Evolutionary conservation across 2,888 invertebrate species (phyloP).

Genomic region (Keiferia lycopersicella): DNA sequence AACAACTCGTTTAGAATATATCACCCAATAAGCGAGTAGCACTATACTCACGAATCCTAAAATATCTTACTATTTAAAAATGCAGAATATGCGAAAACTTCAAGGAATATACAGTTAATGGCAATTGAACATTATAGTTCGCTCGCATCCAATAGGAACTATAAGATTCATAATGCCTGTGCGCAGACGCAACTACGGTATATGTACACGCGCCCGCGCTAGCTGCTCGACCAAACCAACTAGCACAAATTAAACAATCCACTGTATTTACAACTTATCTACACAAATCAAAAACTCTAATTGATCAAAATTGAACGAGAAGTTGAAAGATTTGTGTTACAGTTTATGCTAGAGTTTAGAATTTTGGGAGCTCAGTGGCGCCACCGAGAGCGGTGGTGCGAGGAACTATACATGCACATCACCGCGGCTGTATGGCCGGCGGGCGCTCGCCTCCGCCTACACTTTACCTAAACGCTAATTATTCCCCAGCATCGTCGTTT

Average conservation of each 20-base stretch:
- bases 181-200: slow-evolving; percentile 42
- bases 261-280: slow-evolving; percentile 68
- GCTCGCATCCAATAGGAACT: slow-evolving; percentile 81
- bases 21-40: slow-evolving; percentile 80
- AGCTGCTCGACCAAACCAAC: slow-evolving; percentile 64
- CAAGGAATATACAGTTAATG: slow-evolving; percentile 79
- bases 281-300: slow-evolving; percentile 65
- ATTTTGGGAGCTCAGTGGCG: slow-evolving; percentile 76
- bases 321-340: slow-evolving; percentile 73
- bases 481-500: slow-evolving; percentile 72
- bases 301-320: slow-evolving; percentile 67
- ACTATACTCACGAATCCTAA: slow-evolving; percentile 75
- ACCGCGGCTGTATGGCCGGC: slow-evolving; percentile 76
- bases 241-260: slow-evolving; percentile 72
- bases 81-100: slow-evolving; percentile 80
- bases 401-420: slow-evolving; percentile 81
- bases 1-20: slow-evolving; percentile 79
- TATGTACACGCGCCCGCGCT: slow-evolving; percentile 36
- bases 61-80: slow-evolving; percentile 77
- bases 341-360: slow-evolving; percentile 79
- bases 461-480: slow-evolving; percentile 76
- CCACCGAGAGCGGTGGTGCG: slow-evolving; percentile 76
- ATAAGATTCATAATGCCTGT: slow-evolving; percentile 80
- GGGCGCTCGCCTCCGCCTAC: slow-evolving; percentile 64
- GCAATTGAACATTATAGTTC: slow-evolving; percentile 82